Percentiles rank a stretch among this genome's conserved stretches.
Evolutionary conservation across 2,797 vertebrate genomes (phyloP).

Genomic region (Acanthornis magna): DNA sequence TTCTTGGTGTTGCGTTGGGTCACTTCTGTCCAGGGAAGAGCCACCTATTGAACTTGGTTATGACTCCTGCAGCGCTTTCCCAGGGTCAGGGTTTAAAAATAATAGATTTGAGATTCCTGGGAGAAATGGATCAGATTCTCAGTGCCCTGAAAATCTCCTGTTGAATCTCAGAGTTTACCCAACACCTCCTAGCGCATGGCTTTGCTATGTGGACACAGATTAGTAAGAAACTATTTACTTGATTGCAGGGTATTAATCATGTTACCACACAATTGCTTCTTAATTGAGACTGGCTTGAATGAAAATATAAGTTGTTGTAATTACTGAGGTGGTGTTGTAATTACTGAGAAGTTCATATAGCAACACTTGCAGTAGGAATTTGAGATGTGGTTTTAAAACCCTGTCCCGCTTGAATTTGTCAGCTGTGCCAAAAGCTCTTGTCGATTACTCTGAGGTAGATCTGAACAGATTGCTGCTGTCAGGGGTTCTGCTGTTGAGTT

Average conservation of each 20-base stretch:
- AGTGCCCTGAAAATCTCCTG: neutral
- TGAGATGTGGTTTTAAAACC: constrained; percentile 49
- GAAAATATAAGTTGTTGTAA: neutral
- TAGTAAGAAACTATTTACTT: constrained; percentile 14
- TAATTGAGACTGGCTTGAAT: neutral
- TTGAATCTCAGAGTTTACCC: neutral
- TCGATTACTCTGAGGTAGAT: neutral
- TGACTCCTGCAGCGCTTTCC: neutral
- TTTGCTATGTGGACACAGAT: neutral
- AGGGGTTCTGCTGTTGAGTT: neutral
- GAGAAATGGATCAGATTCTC: neutral
- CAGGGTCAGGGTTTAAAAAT: neutral
- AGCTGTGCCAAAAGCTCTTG: neutral
- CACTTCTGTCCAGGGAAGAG: neutral
- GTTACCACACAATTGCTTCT: constrained; percentile 6
- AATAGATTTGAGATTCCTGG: neutral
- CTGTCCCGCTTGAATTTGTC: constrained; percentile 10
- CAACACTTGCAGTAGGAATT: neutral
- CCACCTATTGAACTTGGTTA: neutral
- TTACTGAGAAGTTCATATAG: neutral
- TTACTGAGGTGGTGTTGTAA: constrained; percentile 6
- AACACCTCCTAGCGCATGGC: neutral
- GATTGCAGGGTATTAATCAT: constrained; percentile 17
- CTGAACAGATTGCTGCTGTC: neutral
- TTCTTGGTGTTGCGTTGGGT: neutral